Evolutionary conservation across 2,797 vertebrate genomes (phyloP).

Genomic region (Hydrolagus colliei): DNA sequence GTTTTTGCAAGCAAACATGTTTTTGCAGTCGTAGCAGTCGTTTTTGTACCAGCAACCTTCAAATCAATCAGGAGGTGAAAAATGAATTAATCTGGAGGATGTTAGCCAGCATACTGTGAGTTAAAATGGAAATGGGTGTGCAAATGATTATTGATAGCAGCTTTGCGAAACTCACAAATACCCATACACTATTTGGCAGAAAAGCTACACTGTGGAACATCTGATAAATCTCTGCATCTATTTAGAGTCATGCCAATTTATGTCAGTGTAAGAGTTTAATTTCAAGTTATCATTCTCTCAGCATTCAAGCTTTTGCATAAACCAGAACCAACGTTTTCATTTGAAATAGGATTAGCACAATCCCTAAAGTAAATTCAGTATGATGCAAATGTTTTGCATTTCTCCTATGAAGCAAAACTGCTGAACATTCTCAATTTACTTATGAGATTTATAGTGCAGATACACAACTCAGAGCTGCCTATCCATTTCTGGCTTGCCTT

Average conservation of each 20-base stretch:
- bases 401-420: background rate
- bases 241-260: background rate
- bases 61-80: no score
- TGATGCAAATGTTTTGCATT: background rate
- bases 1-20: no score
- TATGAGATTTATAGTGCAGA: no score
- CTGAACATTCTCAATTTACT: no score
- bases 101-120: background rate
- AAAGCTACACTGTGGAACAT: background rate
- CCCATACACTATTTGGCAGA: background rate
- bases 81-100: no score
- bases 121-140: background rate
- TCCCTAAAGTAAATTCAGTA: background rate
- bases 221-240: conserved; percentile 1
- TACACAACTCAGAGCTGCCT: no score
- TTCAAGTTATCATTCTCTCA: background rate
- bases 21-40: no score
- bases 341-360: background rate
- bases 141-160: conserved; percentile 22
- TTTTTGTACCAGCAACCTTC: no score
- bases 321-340: background rate
- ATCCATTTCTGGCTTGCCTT: no score
- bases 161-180: conserved; percentile 3
- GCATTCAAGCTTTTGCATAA: background rate
- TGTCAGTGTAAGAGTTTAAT: background rate